A percentile compares a stretch with the other conserved stretches of the same genome.
These are phyloP conservation scores for Nicator chloris DNA, from an alignment of 2,113 vertebrate genomes.

Conservation along the genomic window DNA sequence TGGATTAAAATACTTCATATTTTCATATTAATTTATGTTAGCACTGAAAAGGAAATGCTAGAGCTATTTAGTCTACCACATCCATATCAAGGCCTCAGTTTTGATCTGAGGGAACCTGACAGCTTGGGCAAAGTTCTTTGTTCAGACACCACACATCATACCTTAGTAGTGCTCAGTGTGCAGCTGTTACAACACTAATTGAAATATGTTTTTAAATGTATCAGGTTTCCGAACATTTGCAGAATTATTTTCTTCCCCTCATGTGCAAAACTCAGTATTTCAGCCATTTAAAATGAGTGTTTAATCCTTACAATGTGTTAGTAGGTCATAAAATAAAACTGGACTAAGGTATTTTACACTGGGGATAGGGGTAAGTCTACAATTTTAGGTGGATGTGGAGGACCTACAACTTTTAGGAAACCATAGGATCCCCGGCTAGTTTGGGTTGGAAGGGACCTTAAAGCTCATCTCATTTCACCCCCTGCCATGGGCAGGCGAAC, in stretches of 20 bases:
- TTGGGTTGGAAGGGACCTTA: background rate
- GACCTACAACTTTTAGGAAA: background rate
- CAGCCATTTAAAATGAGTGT: background rate
- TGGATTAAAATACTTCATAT: background rate
- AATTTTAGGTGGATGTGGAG: too few relatives aligned
- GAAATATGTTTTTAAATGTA: conserved; percentile 61
- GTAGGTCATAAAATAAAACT: background rate
- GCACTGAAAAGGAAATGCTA: background rate
- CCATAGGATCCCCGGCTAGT: background rate
- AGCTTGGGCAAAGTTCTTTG: conserved; percentile 59
- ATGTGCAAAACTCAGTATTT: background rate
- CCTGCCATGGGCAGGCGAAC: background rate
- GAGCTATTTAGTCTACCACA: conserved; percentile 12
- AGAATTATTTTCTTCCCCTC: background rate
- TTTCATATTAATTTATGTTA: conserved; percentile 3
- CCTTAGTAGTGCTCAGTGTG: background rate
- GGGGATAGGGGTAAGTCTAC: background rate
- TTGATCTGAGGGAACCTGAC: conserved; percentile 43
- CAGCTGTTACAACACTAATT: conserved; percentile 64
- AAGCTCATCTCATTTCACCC: background rate
- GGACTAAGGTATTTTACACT: background rate
- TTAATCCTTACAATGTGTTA: conserved; percentile 3
- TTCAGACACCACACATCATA: conserved; percentile 40
- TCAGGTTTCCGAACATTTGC: background rate
- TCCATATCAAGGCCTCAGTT: background rate